Conservation (phyloP, 1,140 invertebrate species). For the Calliphora vicina region DNA sequence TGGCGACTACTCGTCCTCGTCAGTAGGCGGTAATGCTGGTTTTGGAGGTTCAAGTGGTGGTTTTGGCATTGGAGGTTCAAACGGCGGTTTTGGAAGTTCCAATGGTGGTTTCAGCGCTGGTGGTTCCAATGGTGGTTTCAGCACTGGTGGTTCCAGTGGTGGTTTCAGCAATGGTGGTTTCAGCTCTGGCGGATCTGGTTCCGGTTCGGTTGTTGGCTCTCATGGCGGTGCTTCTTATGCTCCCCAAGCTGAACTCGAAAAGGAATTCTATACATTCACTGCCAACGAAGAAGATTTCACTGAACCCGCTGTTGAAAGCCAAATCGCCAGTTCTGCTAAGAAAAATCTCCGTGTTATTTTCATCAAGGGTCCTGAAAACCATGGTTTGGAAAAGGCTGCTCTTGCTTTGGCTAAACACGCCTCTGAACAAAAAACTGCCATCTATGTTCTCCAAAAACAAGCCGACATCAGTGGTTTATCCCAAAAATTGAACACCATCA, state of each 20-base stretch:
- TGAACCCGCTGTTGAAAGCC: slow-evolving; percentile 47
- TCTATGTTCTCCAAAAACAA: slow-evolving; percentile 58
- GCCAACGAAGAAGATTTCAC: slow-evolving; percentile 54
- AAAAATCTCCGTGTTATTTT: slow-evolving; percentile 55
- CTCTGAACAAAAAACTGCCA: slow-evolving; percentile 52
- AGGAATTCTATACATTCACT: slow-evolving; percentile 55
- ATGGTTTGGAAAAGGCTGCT: slow-evolving; percentile 52
- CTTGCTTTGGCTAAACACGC: slow-evolving; percentile 55
- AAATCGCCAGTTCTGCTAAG: slow-evolving; percentile 45
- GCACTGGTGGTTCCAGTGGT: not conserved
- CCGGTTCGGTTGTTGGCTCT: not conserved
- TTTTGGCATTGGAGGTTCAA: not conserved
- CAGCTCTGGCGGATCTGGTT: too few relatives aligned
- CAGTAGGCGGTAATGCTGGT: not conserved
- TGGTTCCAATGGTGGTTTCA: slow-evolving; percentile 11
- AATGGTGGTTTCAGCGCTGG: not conserved
- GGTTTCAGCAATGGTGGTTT: not conserved
- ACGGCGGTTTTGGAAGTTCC: not conserved
- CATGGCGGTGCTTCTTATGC: slow-evolving; percentile 36
- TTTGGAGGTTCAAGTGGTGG: not conserved
- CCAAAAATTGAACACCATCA: slow-evolving; percentile 50
- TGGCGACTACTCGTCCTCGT: too few relatives aligned
- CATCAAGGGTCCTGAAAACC: slow-evolving; percentile 54
- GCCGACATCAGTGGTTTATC: slow-evolving; percentile 52
- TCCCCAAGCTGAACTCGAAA: slow-evolving; percentile 45